Conservation (phyloP, 35 echinoderm and acorn worm genomes). For the Lytechinus variegatus region DNA sequence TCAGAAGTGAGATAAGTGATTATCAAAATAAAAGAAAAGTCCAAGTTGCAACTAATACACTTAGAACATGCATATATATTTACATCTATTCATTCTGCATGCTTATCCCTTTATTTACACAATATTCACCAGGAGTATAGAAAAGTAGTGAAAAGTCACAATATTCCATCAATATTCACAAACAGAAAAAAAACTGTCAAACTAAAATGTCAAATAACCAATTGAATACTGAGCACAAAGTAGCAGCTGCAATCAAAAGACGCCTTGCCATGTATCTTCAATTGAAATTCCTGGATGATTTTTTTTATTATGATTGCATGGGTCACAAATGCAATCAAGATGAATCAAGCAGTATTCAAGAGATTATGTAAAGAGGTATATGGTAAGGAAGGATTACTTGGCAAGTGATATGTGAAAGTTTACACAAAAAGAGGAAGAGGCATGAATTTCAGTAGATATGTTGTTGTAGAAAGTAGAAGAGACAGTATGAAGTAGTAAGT, state of each 20-base stretch:
- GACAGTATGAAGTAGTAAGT: too few species aligned
- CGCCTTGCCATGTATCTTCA: background rate
- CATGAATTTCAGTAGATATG: background rate
- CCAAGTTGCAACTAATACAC: background rate
- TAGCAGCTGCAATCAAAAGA: slow-evolving; percentile 11
- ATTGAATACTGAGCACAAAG: slow-evolving; percentile 3
- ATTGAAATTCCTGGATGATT: background rate
- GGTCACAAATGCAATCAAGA: background rate
- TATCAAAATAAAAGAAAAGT: background rate
- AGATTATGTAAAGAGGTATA: background rate
- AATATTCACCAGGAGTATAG: background rate
- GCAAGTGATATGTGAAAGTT: background rate
- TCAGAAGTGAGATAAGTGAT: background rate
- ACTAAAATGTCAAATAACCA: background rate
- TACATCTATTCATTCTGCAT: background rate
- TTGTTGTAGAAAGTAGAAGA: too few species aligned
- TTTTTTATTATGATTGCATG: background rate
- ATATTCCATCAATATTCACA: background rate
- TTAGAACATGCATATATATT: background rate
- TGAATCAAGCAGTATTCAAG: slow-evolving; percentile 3
- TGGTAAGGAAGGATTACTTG: background rate
- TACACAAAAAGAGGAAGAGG: background rate
- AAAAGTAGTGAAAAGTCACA: background rate
- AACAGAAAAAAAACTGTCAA: background rate
- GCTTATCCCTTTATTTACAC: background rate